phyloP scores from a whole-genome alignment of 1,140 invertebrate genomes.

The Anastrepha obliqua region DNA sequence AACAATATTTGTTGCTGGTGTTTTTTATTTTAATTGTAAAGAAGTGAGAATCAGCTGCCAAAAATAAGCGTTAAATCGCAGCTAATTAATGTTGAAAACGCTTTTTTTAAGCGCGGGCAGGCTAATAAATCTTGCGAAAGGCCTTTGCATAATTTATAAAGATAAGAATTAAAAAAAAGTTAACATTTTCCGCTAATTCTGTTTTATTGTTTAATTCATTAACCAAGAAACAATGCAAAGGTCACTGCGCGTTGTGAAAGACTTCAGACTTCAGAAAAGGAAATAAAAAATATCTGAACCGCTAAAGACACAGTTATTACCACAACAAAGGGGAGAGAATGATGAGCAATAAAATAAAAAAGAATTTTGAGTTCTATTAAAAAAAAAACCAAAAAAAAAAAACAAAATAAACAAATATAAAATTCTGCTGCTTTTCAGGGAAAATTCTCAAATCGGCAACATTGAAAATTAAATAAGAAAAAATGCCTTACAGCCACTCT shows the following conservation, averaged over 20 bases:
- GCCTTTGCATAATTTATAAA: neutral
- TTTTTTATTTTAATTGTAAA: neutral
- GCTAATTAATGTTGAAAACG: neutral
- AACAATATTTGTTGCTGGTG: neutral
- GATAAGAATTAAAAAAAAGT: neutral
- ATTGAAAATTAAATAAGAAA: constrained; percentile 3
- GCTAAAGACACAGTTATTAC: constrained; percentile 12
- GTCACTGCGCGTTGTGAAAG: neutral
- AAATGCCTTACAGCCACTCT: neutral
- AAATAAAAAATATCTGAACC: neutral
- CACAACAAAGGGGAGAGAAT: constrained; percentile 16
- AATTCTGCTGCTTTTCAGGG: neutral
- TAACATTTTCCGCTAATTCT: neutral
- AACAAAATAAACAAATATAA: neutral
- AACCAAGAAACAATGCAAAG: neutral
- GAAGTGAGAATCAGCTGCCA: neutral
- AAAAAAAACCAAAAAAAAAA: neutral
- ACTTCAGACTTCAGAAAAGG: too few species aligned
- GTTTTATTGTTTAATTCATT: constrained; percentile 28
- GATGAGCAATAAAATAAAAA: constrained; percentile 6
- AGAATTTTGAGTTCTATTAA: neutral
- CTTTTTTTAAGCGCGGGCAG: neutral
- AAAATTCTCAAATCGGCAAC: neutral
- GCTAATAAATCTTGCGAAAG: neutral
- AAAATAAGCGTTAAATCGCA: neutral